Evolutionary conservation across 2,113 vertebrate genomes (phyloP).

Genomic region (Dromiciops gliroides): DNA sequence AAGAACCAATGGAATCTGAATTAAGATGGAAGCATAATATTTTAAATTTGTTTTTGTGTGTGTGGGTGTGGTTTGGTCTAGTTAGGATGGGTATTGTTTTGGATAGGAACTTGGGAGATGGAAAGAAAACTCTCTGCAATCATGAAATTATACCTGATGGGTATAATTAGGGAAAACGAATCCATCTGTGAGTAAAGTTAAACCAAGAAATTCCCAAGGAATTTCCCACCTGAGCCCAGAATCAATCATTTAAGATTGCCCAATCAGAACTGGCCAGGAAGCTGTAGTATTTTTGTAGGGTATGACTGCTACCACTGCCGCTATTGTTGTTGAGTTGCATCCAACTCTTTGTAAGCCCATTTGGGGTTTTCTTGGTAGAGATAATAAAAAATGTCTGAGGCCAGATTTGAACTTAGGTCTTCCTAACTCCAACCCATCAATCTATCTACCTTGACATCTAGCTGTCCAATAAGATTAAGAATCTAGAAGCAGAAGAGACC

Average conservation of each 20-base stretch:
- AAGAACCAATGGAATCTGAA: too few relatives aligned
- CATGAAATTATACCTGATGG: neutral
- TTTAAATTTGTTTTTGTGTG: too few relatives aligned
- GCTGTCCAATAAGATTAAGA: neutral
- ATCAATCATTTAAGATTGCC: neutral
- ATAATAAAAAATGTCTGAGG: neutral
- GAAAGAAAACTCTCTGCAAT: neutral
- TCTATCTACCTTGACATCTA: neutral
- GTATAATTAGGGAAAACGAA: neutral
- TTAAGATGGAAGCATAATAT: too few relatives aligned
- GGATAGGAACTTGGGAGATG: neutral
- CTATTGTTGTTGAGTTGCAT: neutral
- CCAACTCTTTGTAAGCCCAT: neutral
- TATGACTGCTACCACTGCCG: neutral
- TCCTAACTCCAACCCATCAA: neutral
- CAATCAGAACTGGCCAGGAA: neutral
- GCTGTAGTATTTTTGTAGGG: too few relatives aligned
- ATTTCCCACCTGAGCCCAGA: neutral
- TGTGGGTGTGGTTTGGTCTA: too few relatives aligned
- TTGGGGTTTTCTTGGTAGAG: neutral
- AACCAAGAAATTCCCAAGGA: neutral
- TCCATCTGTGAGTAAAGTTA: neutral
- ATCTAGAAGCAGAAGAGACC: neutral
- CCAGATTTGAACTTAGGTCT: neutral
- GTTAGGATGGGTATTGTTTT: neutral